These are phyloP conservation scores for Anguilla pacifica DNA, from an alignment of 2,797 vertebrate species.

Conservation along the genomic window DNA sequence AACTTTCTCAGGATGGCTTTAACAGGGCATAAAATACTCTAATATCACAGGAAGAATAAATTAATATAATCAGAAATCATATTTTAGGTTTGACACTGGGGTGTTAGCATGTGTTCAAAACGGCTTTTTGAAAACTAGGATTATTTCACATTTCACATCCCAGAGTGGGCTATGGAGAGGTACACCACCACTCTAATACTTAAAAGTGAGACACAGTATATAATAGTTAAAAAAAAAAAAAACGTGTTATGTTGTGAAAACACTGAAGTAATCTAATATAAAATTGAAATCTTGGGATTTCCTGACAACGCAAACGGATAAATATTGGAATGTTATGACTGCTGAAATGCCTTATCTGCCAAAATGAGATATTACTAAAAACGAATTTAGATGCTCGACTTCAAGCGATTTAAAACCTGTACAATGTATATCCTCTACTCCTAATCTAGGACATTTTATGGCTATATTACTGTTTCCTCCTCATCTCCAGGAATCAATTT, in stretches of 20 bases:
- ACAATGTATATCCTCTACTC: conserved; percentile 50
- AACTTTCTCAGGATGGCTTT: neutral
- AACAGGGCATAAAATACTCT: neutral
- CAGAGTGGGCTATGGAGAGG: conserved; percentile 18
- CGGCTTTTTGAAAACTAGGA: neutral
- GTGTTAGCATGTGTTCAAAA: neutral
- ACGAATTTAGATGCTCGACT: conserved; percentile 63
- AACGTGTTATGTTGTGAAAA: conserved; percentile 63
- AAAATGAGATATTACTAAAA: conserved; percentile 71
- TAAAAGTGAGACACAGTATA: conserved; percentile 47
- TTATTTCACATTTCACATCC: neutral
- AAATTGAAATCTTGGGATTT: conserved; percentile 71
- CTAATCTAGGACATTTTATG: conserved; percentile 64
- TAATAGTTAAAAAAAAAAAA: conserved; percentile 22
- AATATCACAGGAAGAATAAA: conserved; percentile 4
- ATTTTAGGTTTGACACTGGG: conserved; percentile 10
- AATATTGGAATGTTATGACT: conserved; percentile 69
- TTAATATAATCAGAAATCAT: neutral
- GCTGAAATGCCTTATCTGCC: conserved; percentile 65
- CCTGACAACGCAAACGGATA: conserved; percentile 69
- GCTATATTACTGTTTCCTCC: conserved; percentile 67
- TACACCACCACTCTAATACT: conserved; percentile 68
- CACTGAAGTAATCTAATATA: conserved; percentile 71
- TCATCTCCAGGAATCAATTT: conserved; percentile 62
- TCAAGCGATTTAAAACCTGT: conserved; percentile 73